Base-by-base conservation (phyloP, 53 echinoderm and acorn worm species). In the Henricia sp. region DNA sequence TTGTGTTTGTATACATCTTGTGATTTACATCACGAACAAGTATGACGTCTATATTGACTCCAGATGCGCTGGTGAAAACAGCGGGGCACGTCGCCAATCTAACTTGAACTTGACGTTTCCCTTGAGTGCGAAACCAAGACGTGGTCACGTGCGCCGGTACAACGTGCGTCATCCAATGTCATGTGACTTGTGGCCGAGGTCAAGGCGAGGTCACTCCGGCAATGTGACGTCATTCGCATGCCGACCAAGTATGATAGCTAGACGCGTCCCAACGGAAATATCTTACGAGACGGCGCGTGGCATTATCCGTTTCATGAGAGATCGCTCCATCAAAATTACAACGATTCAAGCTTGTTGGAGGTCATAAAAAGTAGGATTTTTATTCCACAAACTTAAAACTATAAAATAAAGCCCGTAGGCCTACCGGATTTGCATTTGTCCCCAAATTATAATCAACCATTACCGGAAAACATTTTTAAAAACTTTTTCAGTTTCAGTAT, bases 191-290 rank as follows among this genome's bases (percentile, higher is more conserved):
- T 21, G n/a, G n/a, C 11, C 12, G 57, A 42, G 76, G 58, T 76
- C 76, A 76, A 76, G 76, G 57, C 56, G 46, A 51, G 76, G 76
- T 41, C 76, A 26, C 26, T 25, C 58, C 12, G 76, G 76, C 76
- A 42, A 59, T 59, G 35, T 76, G 76, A 76, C 76, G 76, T 76
- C 76, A 76, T 57, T 76, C 53, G 76, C 76, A 58, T 76, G 76
- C 76, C 76, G 59, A 58, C 58, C 26, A 59, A 76, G 76, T 36
- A 76, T 73, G 73, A 54, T n/a, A n/a, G n/a, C n/a, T n/a, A n/a
- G n/a, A n/a, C n/a, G 64, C n/a, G n/a, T n/a, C n/a, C n/a, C n/a
- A n/a, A n/a, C n/a, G n/a, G n/a, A n/a, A n/a, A n/a, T n/a, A n/a
- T n/a, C n/a, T n/a, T n/a, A n/a, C n/a, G n/a, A n/a, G n/a, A n/a